Base-by-base conservation (phyloP, 1,140 invertebrate genomes). In the Drosophila ironensis region DNA sequence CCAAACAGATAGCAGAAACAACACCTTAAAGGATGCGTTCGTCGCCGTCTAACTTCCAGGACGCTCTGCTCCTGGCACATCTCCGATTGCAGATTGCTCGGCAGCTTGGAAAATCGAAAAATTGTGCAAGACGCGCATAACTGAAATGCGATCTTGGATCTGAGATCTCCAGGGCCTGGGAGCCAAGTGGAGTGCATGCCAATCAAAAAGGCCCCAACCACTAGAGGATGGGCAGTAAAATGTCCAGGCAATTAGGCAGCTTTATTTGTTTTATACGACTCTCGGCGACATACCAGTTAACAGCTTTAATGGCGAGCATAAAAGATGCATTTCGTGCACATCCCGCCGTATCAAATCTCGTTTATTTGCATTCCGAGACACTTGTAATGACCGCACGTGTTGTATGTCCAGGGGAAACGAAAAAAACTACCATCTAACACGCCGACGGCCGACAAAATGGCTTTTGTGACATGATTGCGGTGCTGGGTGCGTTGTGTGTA, bases 101-200 rank as follows among this genome's bases (percentile, higher is more conserved):
- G 45, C 47, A 61, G 64, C 59, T 68, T 37, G 78, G 80, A 82
- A 82, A 82, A 82, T 82, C 69, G 73, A 68, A 82, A 74, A 86
- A 78, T 66, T 84, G 80, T 84, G 78, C 70, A 84, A 54, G 78
- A 42, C 68, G 60, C 28, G 57, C 35, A 69, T 72, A 72, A 76
- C 72, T 77, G 64, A 82, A 86, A 70, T 51, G 69, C 59, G 51
- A 74, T 67, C 51, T 54, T 17, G 22, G 53, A 66, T 48, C 28
- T 4, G 11, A 7, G 14, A 0, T 12, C 14, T 24, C 14, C 37
- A 9, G 11, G 11, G 30, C 0, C 30, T 33, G 30, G n/a, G n/a
- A n/a, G n/a, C n/a, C n/a, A 6, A 14, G 30, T 46, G 7, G 6
- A 27, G 41, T 30, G 5, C 2, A 20, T 47, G 19, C 37, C 11